These are phyloP conservation scores for Mormyrus lacerda DNA, from an alignment of 2,113 vertebrate species.

Conservation along the genomic window DNA sequence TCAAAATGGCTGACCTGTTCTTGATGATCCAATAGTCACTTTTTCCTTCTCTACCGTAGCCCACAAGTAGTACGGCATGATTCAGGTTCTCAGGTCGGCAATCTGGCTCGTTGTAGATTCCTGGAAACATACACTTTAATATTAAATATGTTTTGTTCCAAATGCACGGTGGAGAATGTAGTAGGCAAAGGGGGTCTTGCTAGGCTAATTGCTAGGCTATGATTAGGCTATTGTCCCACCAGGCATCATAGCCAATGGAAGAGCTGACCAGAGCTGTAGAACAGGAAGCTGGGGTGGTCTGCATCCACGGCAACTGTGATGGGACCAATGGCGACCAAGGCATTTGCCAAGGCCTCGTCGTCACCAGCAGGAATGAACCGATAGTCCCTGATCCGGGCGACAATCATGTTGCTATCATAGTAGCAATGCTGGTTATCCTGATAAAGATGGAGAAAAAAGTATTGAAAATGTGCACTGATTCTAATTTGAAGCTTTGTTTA, in stretches of 20 bases:
- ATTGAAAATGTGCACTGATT: background rate
- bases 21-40: slow-evolving; percentile 67
- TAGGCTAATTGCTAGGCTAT: background rate
- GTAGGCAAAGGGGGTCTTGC: background rate
- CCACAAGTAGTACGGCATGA: slow-evolving; percentile 65
- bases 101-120: slow-evolving; percentile 59
- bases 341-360: slow-evolving; percentile 62
- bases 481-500: background rate
- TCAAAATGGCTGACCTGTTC: slow-evolving; percentile 53
- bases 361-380: slow-evolving; percentile 59
- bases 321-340: slow-evolving; percentile 61
- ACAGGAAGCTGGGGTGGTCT: slow-evolving; percentile 61
- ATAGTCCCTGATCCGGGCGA: slow-evolving; percentile 58
- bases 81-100: slow-evolving; percentile 57
- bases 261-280: slow-evolving; percentile 62
- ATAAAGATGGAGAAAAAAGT: slow-evolving; percentile 15
- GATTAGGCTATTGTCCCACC: background rate
- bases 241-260: background rate
- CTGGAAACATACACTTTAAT: slow-evolving; percentile 33
- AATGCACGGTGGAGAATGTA: background rate
- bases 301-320: slow-evolving; percentile 66
- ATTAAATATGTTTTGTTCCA: background rate
- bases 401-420: slow-evolving; percentile 51
- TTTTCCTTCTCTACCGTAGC: slow-evolving; percentile 58
- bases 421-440: slow-evolving; percentile 64